Conservation (phyloP, 2,888 invertebrate species). For the Athrips mouffetella region DNA sequence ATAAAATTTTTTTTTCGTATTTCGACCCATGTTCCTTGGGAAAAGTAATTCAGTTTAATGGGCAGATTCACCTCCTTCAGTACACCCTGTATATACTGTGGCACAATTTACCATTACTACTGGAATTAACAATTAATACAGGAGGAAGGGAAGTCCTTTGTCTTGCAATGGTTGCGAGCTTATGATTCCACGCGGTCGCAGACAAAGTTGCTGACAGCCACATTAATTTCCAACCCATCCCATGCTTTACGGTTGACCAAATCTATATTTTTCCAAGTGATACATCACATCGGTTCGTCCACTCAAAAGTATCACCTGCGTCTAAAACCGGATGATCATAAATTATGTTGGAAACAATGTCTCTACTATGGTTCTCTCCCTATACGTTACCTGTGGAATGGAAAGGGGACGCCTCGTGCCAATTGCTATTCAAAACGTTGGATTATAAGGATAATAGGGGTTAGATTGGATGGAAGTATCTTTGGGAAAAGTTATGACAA, state of each 20-base stretch:
- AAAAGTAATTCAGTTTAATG: no score
- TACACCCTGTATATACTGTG: no score
- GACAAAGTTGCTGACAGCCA: neutral
- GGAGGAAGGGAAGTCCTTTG: no score
- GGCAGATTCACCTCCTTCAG: no score
- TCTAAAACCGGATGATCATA: slow-evolving; percentile 65
- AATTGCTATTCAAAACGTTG: slow-evolving; percentile 3
- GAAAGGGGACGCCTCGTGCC: slow-evolving; percentile 5
- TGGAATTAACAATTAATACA: no score
- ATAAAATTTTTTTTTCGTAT: no score
- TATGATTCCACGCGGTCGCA: no score
- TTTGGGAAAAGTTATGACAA: no score
- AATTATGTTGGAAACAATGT: slow-evolving; percentile 62
- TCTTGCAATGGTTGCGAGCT: no score
- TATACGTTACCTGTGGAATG: slow-evolving; percentile 23
- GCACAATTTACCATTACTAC: no score
- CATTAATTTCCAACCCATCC: neutral
- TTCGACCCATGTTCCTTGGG: no score
- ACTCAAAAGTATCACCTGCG: slow-evolving; percentile 66
- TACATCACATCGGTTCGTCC: slow-evolving; percentile 42
- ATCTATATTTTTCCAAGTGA: slow-evolving; percentile 31
- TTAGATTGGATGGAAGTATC: no score
- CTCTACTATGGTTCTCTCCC: slow-evolving; percentile 60
- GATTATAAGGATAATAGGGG: neutral
- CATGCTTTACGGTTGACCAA: slow-evolving; percentile 2